These are phyloP conservation scores for Diabrotica undecimpunctata DNA, from an alignment of 1,140 invertebrate species.

Conservation along the genomic window DNA sequence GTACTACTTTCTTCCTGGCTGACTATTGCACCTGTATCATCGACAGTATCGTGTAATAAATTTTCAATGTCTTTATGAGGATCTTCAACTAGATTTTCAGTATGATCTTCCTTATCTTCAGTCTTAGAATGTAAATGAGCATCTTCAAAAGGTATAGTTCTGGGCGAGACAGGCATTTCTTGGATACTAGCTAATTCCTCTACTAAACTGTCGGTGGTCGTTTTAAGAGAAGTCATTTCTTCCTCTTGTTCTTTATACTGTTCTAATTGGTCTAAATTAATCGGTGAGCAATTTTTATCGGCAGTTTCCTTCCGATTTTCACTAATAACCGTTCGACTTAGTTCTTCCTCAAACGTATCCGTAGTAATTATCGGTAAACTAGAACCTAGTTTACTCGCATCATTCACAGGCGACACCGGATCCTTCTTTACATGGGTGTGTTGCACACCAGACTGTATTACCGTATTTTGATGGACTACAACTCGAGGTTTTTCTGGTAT, in stretches of 20 bases:
- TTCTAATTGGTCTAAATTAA: conserved; percentile 32
- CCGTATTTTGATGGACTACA: conserved; percentile 29
- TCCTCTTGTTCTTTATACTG: conserved; percentile 10
- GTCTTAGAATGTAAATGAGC: background rate
- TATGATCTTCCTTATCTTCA: background rate
- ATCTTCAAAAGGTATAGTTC: background rate
- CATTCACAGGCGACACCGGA: background rate
- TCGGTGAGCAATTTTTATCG: conserved; percentile 34
- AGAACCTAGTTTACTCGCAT: conserved; percentile 7
- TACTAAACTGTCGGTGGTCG: background rate
- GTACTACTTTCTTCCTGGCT: background rate
- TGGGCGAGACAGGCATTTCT: background rate
- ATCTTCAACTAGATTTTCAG: background rate
- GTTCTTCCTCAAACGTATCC: conserved; percentile 9
- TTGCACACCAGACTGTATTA: conserved; percentile 23
- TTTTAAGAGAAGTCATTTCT: background rate
- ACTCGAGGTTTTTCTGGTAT: conserved; percentile 15
- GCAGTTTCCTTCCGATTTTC: conserved; percentile 26
- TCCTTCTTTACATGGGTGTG: background rate
- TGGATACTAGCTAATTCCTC: background rate
- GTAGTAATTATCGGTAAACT: conserved; percentile 9
- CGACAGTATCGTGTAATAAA: background rate
- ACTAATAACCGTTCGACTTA: background rate
- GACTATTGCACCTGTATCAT: background rate
- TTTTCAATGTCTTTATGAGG: background rate